Percentiles rank a stretch among this genome's conserved stretches.
These are phyloP conservation scores for Pseudochirops cupreus DNA, from an alignment of 2,797 vertebrate genomes.

Conservation along the genomic window DNA sequence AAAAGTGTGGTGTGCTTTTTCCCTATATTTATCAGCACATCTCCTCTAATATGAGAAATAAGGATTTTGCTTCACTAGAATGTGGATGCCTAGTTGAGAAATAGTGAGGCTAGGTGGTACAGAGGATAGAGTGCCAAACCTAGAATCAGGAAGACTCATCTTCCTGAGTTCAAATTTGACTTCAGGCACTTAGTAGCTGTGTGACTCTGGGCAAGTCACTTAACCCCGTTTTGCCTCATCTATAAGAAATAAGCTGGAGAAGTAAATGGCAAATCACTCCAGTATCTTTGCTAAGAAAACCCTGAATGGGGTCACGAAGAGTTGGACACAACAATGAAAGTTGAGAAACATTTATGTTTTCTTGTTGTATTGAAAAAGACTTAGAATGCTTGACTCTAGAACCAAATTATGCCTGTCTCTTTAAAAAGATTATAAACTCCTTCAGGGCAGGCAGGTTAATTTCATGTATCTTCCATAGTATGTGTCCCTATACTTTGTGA, in stretches of 20 bases:
- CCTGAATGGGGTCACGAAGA: neutral
- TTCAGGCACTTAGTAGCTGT: neutral
- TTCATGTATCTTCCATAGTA: neutral
- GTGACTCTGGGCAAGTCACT: neutral
- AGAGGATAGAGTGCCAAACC: neutral
- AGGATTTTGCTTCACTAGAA: neutral
- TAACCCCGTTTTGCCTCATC: neutral
- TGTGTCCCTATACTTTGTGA: neutral
- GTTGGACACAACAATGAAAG: neutral
- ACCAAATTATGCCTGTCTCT: neutral
- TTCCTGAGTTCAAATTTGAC: neutral
- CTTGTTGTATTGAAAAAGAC: too few relatives aligned
- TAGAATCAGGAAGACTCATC: neutral
- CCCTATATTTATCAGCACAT: neutral
- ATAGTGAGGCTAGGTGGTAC: neutral
- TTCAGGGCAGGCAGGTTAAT: neutral
- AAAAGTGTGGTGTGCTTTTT: neutral
- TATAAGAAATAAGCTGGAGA: neutral
- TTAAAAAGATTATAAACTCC: neutral
- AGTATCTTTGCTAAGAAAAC: neutral
- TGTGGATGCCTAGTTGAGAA: neutral
- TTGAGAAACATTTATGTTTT: too few relatives aligned
- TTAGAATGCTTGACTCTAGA: neutral
- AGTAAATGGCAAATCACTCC: neutral
- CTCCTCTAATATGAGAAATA: neutral